Percentiles rank a stretch among this genome's conserved stretches.
phyloP scores from a whole-genome alignment of 2,113 vertebrate species.

The Rhea americana region DNA sequence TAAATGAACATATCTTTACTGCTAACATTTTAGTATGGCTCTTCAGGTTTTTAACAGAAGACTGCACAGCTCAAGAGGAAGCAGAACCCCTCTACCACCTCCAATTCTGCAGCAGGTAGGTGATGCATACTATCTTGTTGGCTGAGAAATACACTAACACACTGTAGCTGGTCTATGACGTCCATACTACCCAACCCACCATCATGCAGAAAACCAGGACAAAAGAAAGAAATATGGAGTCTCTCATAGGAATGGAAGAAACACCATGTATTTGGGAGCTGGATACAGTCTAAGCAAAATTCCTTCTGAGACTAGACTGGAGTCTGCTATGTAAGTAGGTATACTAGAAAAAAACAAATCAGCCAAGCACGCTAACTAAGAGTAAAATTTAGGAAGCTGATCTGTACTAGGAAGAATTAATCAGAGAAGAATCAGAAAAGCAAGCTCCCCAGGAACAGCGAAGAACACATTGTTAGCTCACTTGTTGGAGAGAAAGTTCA shows the following conservation, averaged over 20 bases:
- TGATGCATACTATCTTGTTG: not conserved
- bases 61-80: not conserved
- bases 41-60: rapidly evolving
- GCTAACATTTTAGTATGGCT: not conserved
- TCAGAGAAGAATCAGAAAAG: not conserved
- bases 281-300: not conserved
- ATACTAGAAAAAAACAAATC: not conserved
- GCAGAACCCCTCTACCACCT: not conserved
- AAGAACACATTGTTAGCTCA: not conserved
- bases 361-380: rapidly evolving
- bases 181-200: not conserved
- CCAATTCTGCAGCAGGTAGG: no score
- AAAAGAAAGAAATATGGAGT: not conserved
- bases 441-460: rapidly evolving
- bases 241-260: rapidly evolving
- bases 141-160: not conserved
- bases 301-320: not conserved
- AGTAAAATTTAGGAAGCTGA: not conserved
- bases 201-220: not conserved
- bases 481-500: constrained; percentile 94
- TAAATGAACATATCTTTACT: not conserved
- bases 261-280: not conserved
- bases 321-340: not conserved
- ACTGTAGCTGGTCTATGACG: not conserved
- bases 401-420: rapidly evolving